Conservation (phyloP, 2,797 vertebrate species). For the Anableps anableps region DNA sequence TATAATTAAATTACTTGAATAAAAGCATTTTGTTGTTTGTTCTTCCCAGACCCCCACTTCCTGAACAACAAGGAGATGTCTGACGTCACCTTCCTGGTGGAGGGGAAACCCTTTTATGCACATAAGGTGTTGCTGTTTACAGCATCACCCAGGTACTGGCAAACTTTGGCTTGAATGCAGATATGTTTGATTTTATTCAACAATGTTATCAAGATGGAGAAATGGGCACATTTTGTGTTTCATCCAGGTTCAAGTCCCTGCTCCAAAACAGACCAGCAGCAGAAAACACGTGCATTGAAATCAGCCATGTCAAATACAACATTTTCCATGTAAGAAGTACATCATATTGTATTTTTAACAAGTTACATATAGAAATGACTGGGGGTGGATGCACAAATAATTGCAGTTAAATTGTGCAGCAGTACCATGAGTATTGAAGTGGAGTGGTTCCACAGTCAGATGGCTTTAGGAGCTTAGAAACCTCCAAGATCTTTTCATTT, state of each 20-base stretch:
- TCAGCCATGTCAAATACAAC: conserved; percentile 96
- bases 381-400: not conserved
- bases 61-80: conserved; percentile 88
- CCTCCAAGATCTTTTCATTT: not conserved
- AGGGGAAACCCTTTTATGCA: conserved; percentile 87
- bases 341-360: not conserved
- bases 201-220: not conserved
- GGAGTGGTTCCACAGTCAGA: too few species aligned
- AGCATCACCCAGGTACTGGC: conserved; percentile 78
- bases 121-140: conserved; percentile 85
- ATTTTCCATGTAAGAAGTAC: conserved; percentile 72
- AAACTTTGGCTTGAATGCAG: accelerated
- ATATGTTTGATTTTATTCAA: not conserved
- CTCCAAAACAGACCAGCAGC: conserved; percentile 94
- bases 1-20: not conserved
- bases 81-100: conserved; percentile 86
- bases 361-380: not conserved
- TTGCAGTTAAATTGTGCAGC: too few species aligned
- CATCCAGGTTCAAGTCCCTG: conserved; percentile 92
- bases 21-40: not conserved
- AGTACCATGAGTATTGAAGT: too few species aligned
- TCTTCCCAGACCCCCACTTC: conserved; percentile 80
- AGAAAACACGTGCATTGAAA: conserved; percentile 97
- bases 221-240: not conserved
- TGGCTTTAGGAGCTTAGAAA: too few species aligned